These are phyloP conservation scores for Pimephales promelas DNA, from an alignment of 2,113 vertebrate species.

Conservation along the genomic window DNA sequence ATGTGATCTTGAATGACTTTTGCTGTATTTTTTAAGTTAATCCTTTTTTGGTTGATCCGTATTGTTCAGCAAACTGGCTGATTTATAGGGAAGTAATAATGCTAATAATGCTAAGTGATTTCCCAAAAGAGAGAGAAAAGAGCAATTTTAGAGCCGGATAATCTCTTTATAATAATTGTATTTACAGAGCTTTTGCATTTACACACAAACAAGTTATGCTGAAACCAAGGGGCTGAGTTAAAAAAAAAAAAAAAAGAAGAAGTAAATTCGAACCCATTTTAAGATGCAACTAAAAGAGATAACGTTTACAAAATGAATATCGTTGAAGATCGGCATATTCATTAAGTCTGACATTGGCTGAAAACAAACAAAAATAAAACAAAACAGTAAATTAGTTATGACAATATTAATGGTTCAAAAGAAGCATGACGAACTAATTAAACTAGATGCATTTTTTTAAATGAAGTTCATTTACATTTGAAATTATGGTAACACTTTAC, in stretches of 20 bases:
- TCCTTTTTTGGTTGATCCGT: slow-evolving; percentile 11
- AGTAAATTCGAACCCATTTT: neutral
- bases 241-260: slow-evolving; percentile 4
- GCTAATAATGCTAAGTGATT: neutral
- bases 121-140: slow-evolving; percentile 22
- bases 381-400: too few species aligned
- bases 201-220: slow-evolving; percentile 10
- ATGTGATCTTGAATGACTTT: neutral
- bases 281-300: neutral
- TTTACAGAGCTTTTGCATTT: neutral
- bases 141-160: neutral
- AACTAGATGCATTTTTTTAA: neutral
- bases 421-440: neutral
- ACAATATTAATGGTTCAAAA: neutral
- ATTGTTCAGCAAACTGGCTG: slow-evolving; percentile 21
- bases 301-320: neutral
- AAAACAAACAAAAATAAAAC: neutral
- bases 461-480: neutral
- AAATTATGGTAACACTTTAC: too few species aligned
- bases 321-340: neutral
- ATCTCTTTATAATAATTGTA: neutral
- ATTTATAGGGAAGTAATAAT: slow-evolving; percentile 7
- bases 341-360: neutral
- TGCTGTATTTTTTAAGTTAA: neutral
- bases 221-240: neutral